Evolutionary conservation across 2,113 vertebrate species (phyloP).

Genomic region (Isichthys henryi): DNA sequence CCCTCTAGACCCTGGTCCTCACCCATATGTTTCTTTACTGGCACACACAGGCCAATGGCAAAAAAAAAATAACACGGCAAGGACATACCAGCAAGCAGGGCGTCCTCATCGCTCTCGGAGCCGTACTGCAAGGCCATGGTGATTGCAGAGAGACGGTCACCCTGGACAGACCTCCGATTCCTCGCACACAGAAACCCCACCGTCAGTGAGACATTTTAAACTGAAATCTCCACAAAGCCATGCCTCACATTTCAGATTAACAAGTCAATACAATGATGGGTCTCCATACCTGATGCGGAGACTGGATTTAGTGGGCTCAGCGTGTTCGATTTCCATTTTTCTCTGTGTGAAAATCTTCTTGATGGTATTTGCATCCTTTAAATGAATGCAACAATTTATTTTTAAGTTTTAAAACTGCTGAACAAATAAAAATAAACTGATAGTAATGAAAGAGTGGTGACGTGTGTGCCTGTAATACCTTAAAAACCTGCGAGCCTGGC

Average conservation of each 20-base stretch:
- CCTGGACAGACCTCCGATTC: slow-evolving; percentile 87
- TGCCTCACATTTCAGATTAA: neutral
- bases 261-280: neutral
- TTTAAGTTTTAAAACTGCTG: slow-evolving; percentile 25
- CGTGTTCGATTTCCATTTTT: slow-evolving; percentile 89
- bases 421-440: neutral
- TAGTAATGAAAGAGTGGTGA: neutral
- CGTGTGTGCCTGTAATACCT: slow-evolving; percentile 63
- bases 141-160: slow-evolving; percentile 89
- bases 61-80: neutral
- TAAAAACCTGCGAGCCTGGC: slow-evolving; percentile 96
- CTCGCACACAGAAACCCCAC: slow-evolving; percentile 50
- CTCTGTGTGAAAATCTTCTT: slow-evolving; percentile 96
- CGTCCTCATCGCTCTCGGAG: slow-evolving; percentile 94
- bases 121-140: slow-evolving; percentile 95
- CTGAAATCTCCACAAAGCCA: neutral
- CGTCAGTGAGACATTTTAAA: slow-evolving; percentile 5
- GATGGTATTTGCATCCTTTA: slow-evolving; percentile 94
- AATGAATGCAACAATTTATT: slow-evolving; percentile 41
- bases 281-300: slow-evolving; percentile 79
- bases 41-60: neutral
- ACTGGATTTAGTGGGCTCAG: slow-evolving; percentile 87
- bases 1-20: neutral
- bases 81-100: slow-evolving; percentile 78
- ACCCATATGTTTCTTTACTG: neutral